phyloP scores from a whole-genome alignment of 2,888 invertebrate genomes.

The Subacronicta megacephala region DNA sequence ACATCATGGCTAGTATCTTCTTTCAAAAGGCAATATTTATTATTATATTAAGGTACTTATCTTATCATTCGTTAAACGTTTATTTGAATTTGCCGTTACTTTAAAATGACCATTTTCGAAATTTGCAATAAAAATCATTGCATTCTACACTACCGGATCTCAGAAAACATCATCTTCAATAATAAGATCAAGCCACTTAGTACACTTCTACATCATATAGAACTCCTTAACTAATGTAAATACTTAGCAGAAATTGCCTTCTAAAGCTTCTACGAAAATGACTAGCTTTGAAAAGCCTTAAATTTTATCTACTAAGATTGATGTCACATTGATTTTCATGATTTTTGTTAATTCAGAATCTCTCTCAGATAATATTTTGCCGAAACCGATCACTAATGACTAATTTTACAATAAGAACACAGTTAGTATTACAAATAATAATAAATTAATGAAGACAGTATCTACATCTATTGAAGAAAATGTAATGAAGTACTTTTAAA shows the following conservation, averaged over 20 bases:
- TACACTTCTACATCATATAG: conserved; percentile 4
- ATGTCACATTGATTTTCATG: not conserved
- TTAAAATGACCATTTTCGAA: not conserved
- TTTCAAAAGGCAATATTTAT: no score
- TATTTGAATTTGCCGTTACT: not conserved
- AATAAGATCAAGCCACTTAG: not conserved
- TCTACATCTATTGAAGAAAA: conserved; percentile 42
- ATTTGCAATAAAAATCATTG: not conserved
- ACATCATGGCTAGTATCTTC: no score
- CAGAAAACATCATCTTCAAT: no score
- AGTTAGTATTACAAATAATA: conserved; percentile 40
- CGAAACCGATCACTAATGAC: conserved; percentile 35
- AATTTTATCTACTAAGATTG: not conserved
- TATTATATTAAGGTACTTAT: no score
- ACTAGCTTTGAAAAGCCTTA: conserved; percentile 2
- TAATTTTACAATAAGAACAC: conserved; percentile 40
- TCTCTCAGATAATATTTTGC: conserved; percentile 49
- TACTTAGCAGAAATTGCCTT: not conserved
- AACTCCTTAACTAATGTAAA: not conserved
- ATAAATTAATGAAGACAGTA: conserved; percentile 46
- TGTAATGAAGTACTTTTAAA: conserved; percentile 29
- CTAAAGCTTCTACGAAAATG: conserved; percentile 6
- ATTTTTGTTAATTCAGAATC: not conserved
- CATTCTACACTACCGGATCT: not conserved
- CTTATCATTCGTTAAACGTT: not conserved